These are phyloP conservation scores for Andricus grossulariae DNA, from an alignment of 1,140 invertebrate species.

Conservation along the genomic window DNA sequence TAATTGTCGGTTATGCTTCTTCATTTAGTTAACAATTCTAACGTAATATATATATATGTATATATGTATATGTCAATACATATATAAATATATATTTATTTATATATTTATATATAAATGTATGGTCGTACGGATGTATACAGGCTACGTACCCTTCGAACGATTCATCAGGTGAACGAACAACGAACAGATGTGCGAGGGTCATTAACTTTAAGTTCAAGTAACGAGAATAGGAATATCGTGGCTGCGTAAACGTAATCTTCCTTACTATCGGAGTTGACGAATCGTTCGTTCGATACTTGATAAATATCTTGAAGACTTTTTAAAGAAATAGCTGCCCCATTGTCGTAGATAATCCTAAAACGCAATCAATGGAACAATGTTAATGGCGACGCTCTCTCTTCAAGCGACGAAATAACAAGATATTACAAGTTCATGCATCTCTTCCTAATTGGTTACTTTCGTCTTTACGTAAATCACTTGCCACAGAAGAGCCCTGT, in stretches of 20 bases:
- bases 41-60: no score
- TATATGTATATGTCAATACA: no score
- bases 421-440: slow-evolving; percentile 48
- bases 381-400: slow-evolving; percentile 50
- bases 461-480: slow-evolving; percentile 38
- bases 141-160: slow-evolving; percentile 41
- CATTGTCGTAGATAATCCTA: slow-evolving; percentile 76
- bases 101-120: slow-evolving; percentile 48
- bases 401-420: slow-evolving; percentile 40
- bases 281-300: slow-evolving; percentile 58
- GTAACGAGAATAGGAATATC: slow-evolving; percentile 23
- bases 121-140: no score
- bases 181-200: slow-evolving; percentile 28
- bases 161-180: slow-evolving; percentile 39
- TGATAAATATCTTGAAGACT: slow-evolving; percentile 65
- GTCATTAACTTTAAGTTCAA: slow-evolving; percentile 24
- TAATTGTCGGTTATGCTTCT: no score
- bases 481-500: slow-evolving; percentile 46
- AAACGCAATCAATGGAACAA: slow-evolving; percentile 71
- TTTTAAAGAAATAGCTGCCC: slow-evolving; percentile 76
- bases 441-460: slow-evolving; percentile 35
- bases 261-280: slow-evolving; percentile 38
- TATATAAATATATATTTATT: slow-evolving; percentile 49
- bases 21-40: no score
- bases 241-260: slow-evolving; percentile 29